Evolutionary conservation across 1,140 invertebrate genomes (phyloP), one percentile per base, ranked within the genome.

Genomic region (Adoxophyes honmai): DNA sequence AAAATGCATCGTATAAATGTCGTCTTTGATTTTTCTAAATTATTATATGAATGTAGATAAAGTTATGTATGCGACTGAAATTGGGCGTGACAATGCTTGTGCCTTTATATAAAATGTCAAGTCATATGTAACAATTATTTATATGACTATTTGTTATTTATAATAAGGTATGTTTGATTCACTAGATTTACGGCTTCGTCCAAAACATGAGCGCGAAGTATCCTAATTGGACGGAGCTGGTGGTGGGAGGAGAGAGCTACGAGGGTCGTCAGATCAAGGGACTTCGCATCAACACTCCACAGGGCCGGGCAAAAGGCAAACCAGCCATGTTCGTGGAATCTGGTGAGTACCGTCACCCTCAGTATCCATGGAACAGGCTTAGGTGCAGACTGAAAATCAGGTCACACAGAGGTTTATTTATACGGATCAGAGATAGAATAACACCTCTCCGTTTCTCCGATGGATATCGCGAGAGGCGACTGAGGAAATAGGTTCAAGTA

Each of bases 321-420:
- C 79, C 81, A 2, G 76, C 82, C 0, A 70, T 87, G 13, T 83
- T 87, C 35, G 83, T 86, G 14, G 84, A 87, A 69, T 82, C 82
- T 57, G 81, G 82, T 79, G 66, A 56, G 28, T 28, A 6, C 21
- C n/a, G n/a, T n/a, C n/a, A n/a, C n/a, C n/a, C n/a, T n/a, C n/a
- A n/a, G n/a, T n/a, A n/a, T n/a, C n/a, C n/a, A n/a, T n/a, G n/a
- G n/a, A n/a, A n/a, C n/a, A n/a, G n/a, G n/a, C n/a, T n/a, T n/a
- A n/a, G n/a, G n/a, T n/a, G n/a, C n/a, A n/a, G n/a, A n/a, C n/a
- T n/a, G n/a, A n/a, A n/a, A n/a, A n/a, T n/a, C n/a, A n/a, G n/a
- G n/a, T n/a, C n/a, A n/a, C n/a, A n/a, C n/a, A n/a, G n/a, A n/a
- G n/a, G n/a, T n/a, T n/a, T n/a, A n/a, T n/a, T n/a, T n/a, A n/a